A percentile compares a stretch with the other conserved stretches of the same genome.
Evolutionary conservation across 2,888 invertebrate species (phyloP).

Genomic region (Chrysolina haemoptera): DNA sequence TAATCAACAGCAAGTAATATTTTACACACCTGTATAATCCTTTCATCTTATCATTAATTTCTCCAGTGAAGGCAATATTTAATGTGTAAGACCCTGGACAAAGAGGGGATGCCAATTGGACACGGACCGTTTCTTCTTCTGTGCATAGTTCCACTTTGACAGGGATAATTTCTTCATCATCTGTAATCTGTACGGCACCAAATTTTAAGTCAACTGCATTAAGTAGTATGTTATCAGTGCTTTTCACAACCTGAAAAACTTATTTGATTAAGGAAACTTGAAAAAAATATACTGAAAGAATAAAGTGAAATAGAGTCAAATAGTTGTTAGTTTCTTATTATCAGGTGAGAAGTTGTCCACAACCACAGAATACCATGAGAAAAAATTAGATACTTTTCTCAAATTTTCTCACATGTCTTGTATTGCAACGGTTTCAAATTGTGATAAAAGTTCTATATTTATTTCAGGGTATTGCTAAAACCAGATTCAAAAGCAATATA

Average conservation of each 20-base stretch:
- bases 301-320: no score
- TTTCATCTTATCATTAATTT: slow-evolving; percentile 93
- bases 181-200: slow-evolving; percentile 74
- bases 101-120: slow-evolving; percentile 77
- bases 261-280: not conserved
- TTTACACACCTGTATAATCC: slow-evolving; percentile 84
- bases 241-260: slow-evolving; percentile 75
- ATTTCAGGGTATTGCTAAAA: no score
- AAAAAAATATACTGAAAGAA: no score
- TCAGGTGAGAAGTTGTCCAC: no score
- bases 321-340: no score
- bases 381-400: no score
- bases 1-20: not conserved
- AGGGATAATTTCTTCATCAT: slow-evolving; percentile 69
- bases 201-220: slow-evolving; percentile 86
- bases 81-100: slow-evolving; percentile 75
- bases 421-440: no score
- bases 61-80: slow-evolving; percentile 83
- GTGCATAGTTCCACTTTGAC: slow-evolving; percentile 65
- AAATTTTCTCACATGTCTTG: no score
- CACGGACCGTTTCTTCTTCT: slow-evolving; percentile 80
- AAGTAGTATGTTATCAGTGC: slow-evolving; percentile 80
- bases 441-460: no score
- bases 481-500: no score
- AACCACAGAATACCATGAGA: no score